Evolutionary conservation across 2,888 invertebrate species (phyloP), one percentile per base, ranked within the genome.

Genomic region (Parnassius smintheus): DNA sequence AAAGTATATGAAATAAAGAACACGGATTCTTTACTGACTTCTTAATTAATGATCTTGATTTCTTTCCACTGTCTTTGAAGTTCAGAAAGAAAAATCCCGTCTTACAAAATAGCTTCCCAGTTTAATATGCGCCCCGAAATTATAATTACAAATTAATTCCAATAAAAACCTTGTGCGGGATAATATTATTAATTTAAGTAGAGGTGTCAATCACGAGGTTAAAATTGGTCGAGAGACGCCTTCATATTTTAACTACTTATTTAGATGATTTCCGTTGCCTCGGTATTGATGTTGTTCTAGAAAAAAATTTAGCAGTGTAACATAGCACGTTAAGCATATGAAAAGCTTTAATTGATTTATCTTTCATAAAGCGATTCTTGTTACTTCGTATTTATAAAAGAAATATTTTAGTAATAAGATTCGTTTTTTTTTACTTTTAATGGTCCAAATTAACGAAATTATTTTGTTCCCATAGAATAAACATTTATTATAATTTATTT

Each of bases 1-100:
- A 53, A 53, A 41, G 12, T 53, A n/a, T 53, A 41, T 10, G 35
- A 53, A 35, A 48, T 48, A 8, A 9, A 48, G n/a, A 46, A 46
- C 58, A 22, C 42, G 51, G 35, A 59, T 59, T 46, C 25, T 46
- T 53, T 12, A 25, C 46, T n/a, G 35, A 51, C 45, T 25, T 51
- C 50, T 56, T 63, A 56, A 59, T 61, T 56, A 58, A 63, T 63
- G 51, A 62, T 45, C 58, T 22, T 42, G 51, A 44, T 51, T 51
- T 58, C 58, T 42, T 58, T 58, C 44, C 18, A 41, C 42, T 50
- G 44, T 52, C 58, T 58, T 58, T 58, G 58, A 58, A 58, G 50
- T 50, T 12, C 42, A 51, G 45, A 58, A 58, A 51, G 58, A 58
- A 51, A 45, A 51, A 52, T 58, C 44, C 51, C 58, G 58, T 48